Evolutionary conservation across 2,888 invertebrate species (phyloP).

Genomic region (Idaea dimidiata): DNA sequence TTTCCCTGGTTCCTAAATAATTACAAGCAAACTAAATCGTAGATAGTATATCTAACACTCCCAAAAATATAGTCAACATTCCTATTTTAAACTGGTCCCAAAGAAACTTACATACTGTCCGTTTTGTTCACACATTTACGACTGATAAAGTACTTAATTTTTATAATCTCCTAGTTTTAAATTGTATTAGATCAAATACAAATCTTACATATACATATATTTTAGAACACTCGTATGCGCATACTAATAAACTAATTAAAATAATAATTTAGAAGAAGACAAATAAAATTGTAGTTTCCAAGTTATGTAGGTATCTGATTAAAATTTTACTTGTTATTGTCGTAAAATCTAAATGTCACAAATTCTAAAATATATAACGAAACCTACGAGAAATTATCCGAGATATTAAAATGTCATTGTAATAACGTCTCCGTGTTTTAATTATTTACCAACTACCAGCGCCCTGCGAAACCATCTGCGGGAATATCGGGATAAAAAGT

Average conservation of each 20-base stretch:
- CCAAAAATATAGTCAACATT: background rate
- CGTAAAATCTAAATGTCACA: slow-evolving; percentile 41
- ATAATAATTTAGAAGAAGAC: slow-evolving; percentile 10
- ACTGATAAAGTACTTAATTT: background rate
- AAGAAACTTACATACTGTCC: background rate
- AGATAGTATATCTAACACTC: too few species aligned
- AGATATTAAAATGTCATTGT: slow-evolving; percentile 44
- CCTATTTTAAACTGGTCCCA: background rate
- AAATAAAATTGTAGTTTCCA: slow-evolving; percentile 31
- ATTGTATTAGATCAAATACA: slow-evolving; percentile 14
- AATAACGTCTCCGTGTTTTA: slow-evolving; percentile 26
- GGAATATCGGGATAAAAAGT: too few species aligned
- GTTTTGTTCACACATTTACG: background rate
- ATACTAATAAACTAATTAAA: slow-evolving; percentile 17
- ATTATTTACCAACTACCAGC: slow-evolving; percentile 10
- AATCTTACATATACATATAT: slow-evolving; percentile 12
- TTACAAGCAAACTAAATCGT: too few species aligned
- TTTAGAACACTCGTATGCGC: background rate
- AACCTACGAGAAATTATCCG: slow-evolving; percentile 34
- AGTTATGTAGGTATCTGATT: slow-evolving; percentile 27
- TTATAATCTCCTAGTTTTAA: background rate
- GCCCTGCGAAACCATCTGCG: too few species aligned
- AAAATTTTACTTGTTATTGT: slow-evolving; percentile 40
- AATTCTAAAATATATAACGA: slow-evolving; percentile 39
- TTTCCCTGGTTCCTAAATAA: too few species aligned